Evolutionary conservation across 37 sponge, comb jelly and placozoan species (phyloP), one percentile per base, ranked within the genome.

Genomic region (Ephydatia muelleri): DNA sequence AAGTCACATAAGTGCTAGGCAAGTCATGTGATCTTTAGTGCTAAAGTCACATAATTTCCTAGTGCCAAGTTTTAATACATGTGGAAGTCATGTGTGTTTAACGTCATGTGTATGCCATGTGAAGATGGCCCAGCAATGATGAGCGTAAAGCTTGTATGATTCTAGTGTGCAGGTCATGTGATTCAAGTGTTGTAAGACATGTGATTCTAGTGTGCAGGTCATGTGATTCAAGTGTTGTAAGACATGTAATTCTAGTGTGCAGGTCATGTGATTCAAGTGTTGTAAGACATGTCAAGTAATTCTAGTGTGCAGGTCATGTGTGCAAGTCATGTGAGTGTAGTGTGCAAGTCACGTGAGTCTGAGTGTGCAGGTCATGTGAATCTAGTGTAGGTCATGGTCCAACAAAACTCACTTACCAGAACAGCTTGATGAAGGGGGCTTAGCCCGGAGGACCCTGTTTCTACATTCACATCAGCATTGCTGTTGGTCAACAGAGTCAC

Each of bases 401-500:
- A n/a, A n/a, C n/a, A n/a, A n/a, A n/a, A n/a, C n/a, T n/a, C n/a
- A 43, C 43, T 43, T 57, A 57, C 57, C 57, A 57, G 57, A 57
- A 57, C 57, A 19, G 57, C 57, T 57, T 57, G 57, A 11, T 57
- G 57, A 57, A 57, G 57, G 19, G 57, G 57, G 16, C 57, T 57
- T 57, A 57, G 57, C 57, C 57, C 19, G 16, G 19, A 16, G 57
- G 57, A 13, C 19, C 57, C 19, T 47, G 66, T 74, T 6, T 25
- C 27, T 1, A 80, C 49, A 70, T 90, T 57, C n/a, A 90, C 67
- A 40, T 90, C 81, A 12, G 43, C 75, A 43, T 79, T 68, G 29
- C 85, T 80, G 38, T 90, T 67, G 48, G 65, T 40, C 0, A 90
- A 75, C 36, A 90, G 68, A 14, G 81, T 65, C n/a, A 81, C 25